Percentiles rank a stretch among this genome's conserved stretches.
phyloP scores from a whole-genome alignment of 2,797 vertebrate species.

The Glossophaga mutica region DNA sequence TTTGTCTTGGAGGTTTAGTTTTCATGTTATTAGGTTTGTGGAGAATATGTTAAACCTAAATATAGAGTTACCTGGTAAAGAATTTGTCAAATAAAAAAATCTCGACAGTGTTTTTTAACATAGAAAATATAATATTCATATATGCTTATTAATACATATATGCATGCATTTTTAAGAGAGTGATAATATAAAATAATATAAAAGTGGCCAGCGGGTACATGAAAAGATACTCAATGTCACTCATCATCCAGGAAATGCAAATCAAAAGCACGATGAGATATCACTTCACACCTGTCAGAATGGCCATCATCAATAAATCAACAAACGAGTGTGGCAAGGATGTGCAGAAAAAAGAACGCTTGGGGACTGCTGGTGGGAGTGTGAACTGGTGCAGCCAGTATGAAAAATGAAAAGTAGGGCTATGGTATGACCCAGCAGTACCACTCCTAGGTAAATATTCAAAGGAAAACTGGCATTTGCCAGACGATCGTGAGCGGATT shows the following conservation, averaged over 20 bases:
- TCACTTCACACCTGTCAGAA: neutral
- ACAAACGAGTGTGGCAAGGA: neutral
- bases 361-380: neutral
- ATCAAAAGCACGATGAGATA: neutral
- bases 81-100: neutral
- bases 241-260: neutral
- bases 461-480: neutral
- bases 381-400: too few relatives aligned
- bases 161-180: neutral
- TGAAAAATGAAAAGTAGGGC: neutral
- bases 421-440: neutral
- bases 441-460: neutral
- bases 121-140: neutral
- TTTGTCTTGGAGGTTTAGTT: neutral
- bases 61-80: neutral
- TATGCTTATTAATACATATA: neutral
- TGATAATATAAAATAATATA: neutral
- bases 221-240: neutral
- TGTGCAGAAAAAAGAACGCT: neutral
- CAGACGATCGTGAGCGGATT: neutral
- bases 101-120: neutral
- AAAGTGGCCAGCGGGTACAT: neutral
- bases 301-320: neutral
- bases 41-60: neutral
- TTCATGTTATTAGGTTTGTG: neutral